Percentiles rank a stretch among this genome's conserved stretches.
These are phyloP conservation scores for Bos indicus DNA, from an alignment of 2,113 vertebrate species.

Conservation along the genomic window DNA sequence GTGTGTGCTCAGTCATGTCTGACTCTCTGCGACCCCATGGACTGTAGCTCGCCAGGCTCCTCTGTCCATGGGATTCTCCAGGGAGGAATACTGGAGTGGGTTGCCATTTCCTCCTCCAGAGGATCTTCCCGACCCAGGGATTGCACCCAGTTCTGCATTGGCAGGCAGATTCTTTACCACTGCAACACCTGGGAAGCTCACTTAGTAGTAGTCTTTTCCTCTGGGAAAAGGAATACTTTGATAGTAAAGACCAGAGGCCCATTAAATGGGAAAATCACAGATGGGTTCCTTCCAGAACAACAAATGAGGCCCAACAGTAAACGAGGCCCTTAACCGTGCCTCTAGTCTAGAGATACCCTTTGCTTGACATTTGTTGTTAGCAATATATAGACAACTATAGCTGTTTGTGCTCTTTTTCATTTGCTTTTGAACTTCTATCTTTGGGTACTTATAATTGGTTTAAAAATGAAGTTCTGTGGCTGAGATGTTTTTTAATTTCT, in stretches of 20 bases:
- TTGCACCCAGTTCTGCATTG: background rate
- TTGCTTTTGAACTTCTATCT: conserved; percentile 13
- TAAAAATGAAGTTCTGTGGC: conserved; percentile 44
- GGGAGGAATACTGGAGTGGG: background rate
- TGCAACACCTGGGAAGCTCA: background rate
- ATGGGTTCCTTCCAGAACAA: background rate
- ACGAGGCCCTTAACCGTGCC: background rate
- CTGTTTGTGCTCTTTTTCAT: background rate
- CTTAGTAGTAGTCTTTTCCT: conserved; percentile 13
- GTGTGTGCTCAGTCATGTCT: background rate
- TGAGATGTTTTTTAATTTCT: background rate
- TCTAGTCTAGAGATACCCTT: background rate
- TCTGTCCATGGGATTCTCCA: background rate
- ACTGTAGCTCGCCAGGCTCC: background rate
- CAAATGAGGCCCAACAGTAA: background rate
- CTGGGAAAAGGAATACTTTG: conserved; percentile 8
- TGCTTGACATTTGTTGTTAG: background rate
- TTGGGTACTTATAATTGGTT: background rate
- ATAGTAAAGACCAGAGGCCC: background rate
- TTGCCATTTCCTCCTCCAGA: background rate
- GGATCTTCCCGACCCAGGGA: background rate
- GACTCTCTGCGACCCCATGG: background rate
- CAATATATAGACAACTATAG: background rate
- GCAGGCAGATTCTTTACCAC: background rate
- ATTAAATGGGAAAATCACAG: background rate